Conservation (phyloP, 2,113 vertebrate species). For the Gallinago media region DNA sequence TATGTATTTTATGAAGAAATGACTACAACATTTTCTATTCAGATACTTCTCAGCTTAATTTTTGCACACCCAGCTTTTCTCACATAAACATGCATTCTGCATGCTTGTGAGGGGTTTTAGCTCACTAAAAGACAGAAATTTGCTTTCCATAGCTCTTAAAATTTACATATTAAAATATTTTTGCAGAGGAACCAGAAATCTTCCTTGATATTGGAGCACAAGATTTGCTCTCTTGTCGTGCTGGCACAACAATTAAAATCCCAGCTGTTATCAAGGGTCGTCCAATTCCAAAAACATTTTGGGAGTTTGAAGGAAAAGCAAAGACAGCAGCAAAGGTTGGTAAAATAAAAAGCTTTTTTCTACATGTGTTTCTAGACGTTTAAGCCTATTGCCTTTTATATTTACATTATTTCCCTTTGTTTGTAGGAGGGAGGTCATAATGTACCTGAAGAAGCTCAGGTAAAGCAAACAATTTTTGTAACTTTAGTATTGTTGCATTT, state of each 20-base stretch:
- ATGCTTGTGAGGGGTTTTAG: background rate
- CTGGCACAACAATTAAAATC: constrained; percentile 89
- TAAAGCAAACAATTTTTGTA: constrained; percentile 59
- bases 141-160: background rate
- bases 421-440: constrained; percentile 87
- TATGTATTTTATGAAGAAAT: background rate
- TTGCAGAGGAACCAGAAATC: constrained; percentile 88
- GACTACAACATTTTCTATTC: background rate
- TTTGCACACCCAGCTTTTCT: background rate
- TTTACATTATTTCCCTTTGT: constrained; percentile 42
- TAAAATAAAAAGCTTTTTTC: background rate
- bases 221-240: constrained; percentile 86
- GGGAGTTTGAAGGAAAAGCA: constrained; percentile 94
- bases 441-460: constrained; percentile 92
- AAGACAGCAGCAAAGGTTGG: constrained; percentile 87
- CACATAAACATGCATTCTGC: background rate
- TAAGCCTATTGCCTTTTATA: background rate
- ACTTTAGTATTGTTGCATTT: background rate
- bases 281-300: constrained; percentile 90
- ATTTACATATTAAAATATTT: background rate
- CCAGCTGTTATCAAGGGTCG: constrained; percentile 87
- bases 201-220: constrained; percentile 86
- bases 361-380: background rate
- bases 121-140: background rate
- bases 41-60: background rate